phyloP scores from a whole-genome alignment of 2,797 vertebrate species.

The Oreochromis mossambicus region DNA sequence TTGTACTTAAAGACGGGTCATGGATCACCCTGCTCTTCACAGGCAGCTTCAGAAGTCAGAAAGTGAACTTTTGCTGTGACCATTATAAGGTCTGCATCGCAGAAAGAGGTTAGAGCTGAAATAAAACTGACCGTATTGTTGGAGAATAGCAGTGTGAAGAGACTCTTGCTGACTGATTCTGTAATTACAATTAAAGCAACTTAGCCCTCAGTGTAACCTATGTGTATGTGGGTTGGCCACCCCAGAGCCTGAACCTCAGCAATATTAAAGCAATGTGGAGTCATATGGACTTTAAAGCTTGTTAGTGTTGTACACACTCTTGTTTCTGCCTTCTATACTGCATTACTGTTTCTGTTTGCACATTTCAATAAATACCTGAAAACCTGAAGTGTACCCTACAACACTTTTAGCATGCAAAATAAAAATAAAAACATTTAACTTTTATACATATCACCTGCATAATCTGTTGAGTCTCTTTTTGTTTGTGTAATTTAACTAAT shows the following conservation, averaged over 20 bases:
- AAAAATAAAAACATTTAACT: neutral
- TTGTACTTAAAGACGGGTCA: constrained; percentile 76
- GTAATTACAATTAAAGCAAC: constrained; percentile 10
- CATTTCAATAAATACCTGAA: neutral
- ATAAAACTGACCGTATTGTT: constrained; percentile 37
- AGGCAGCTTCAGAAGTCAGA: constrained; percentile 54
- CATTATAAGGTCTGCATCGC: constrained; percentile 34
- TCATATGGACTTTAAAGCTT: neutral
- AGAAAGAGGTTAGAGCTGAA: constrained; percentile 37
- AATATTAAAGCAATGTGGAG: neutral
- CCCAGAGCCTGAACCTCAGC: neutral
- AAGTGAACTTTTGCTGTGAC: constrained; percentile 46
- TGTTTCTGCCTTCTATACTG: neutral
- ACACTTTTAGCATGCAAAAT: neutral
- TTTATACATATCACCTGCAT: neutral
- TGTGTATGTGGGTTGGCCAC: neutral
- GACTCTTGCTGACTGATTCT: constrained; percentile 12
- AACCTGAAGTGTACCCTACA: neutral
- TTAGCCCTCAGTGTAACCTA: neutral
- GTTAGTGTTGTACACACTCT: neutral
- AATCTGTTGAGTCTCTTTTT: neutral
- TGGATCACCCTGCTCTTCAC: constrained; percentile 67
- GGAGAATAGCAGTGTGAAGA: constrained; percentile 28
- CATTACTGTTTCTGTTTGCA: neutral
- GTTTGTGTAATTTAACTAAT: neutral